Base-by-base conservation (phyloP, 2,888 invertebrate genomes). In the Villa cingulata region DNA sequence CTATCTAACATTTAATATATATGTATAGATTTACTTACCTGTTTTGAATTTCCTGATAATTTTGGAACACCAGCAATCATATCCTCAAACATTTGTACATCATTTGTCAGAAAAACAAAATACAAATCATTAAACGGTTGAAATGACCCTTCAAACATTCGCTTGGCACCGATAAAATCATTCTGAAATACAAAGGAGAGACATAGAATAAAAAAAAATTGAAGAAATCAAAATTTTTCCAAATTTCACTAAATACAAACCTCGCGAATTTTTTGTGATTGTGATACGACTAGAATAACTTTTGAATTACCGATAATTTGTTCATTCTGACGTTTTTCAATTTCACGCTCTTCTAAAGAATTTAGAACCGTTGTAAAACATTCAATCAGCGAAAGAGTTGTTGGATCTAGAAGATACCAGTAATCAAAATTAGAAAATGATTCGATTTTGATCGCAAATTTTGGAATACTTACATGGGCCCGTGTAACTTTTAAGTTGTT, bases 251-350 rank as follows among this genome's bases (percentile, higher is more conserved):
- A 29, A 19, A 15, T 23, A 20, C 37, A 59, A 55, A 23, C 70
- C 62, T 1, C 72, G 70, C 48, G 45, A 1, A 74, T 69, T 4
- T 67, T 60, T 48, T 74, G 72, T 23, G 62, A 64, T 18, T 75
- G 74, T 41, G 74, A 74, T 39, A 77, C 60, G 15, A 78, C 59
- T 1, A 78, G 62, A 10, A 77, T 70, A 9, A 75, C 72, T 2
- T 74, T 72, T 38, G 73, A 72, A 17, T 66, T 20, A 12, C 37
- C 37, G 32, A 37, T 29, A 17, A 43, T 45, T 20, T n/a, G 5
- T 3, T 4, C 12, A 16, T 17, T 41, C 6, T 37, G 23, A 18
- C 10, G 18, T 32, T 16, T 16, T 16, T 16, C 16, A 16, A 16
- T 5, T n/a, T 38, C 19, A 18, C 15, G 9, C 38, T 74, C 73